These are phyloP conservation scores for Melanotaenia maccullochi DNA, from an alignment of 2,797 vertebrate species.

Conservation along the genomic window DNA sequence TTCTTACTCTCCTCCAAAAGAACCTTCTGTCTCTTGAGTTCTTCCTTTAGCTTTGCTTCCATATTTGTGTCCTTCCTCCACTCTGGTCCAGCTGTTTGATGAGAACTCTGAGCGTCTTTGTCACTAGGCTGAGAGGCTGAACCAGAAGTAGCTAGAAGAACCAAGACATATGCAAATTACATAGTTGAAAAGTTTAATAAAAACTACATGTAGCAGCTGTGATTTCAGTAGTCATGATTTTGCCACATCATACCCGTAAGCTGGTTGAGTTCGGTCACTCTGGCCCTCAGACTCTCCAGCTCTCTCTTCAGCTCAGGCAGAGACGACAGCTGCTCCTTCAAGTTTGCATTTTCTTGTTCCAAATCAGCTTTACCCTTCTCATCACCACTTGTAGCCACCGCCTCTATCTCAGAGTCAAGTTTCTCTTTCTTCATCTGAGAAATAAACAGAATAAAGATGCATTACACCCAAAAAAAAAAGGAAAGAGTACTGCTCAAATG, in stretches of 20 bases:
- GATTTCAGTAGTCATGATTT: neutral
- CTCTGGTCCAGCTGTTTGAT: slow-evolving; percentile 52
- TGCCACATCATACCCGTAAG: slow-evolving; percentile 68
- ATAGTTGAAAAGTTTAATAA: neutral
- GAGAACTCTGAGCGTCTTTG: slow-evolving; percentile 30
- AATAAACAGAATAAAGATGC: neutral
- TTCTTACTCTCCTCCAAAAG: slow-evolving; percentile 79
- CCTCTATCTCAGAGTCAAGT: slow-evolving; percentile 75
- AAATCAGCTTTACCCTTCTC: slow-evolving; percentile 35
- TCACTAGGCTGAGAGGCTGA: slow-evolving; percentile 40
- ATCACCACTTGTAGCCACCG: slow-evolving; percentile 56
- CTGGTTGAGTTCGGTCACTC: slow-evolving; percentile 76
- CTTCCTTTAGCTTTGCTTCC: slow-evolving; percentile 56
- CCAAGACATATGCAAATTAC: slow-evolving; percentile 25
- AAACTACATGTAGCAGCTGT: neutral
- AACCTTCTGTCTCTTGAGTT: slow-evolving; percentile 75
- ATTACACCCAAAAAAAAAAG: neutral
- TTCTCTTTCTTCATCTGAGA: slow-evolving; percentile 88
- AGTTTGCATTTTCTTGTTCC: slow-evolving; percentile 80
- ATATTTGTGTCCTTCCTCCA: slow-evolving; percentile 30
- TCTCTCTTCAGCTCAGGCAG: slow-evolving; percentile 83
- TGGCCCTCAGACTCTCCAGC: slow-evolving; percentile 79
- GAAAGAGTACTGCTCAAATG: neutral
- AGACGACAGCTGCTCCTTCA: slow-evolving; percentile 80
- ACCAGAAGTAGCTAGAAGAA: slow-evolving; percentile 22